These are phyloP conservation scores for Palythoa grandis DNA, from an alignment of 92 coral and sea anemone genomes.

Conservation along the genomic window DNA sequence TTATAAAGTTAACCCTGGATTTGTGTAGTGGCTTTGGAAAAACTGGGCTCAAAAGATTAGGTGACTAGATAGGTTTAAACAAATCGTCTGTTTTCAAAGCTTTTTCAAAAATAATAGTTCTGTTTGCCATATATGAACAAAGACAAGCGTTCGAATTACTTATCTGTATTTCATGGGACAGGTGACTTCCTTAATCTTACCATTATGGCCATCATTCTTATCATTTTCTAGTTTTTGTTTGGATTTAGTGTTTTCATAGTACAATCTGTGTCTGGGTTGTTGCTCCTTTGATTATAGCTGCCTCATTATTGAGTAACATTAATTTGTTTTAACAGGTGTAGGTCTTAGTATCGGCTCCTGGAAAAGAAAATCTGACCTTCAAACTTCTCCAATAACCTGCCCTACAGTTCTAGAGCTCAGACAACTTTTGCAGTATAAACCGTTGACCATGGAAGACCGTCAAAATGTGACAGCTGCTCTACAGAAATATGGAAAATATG, in stretches of 20 bases:
- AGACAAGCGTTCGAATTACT: no score
- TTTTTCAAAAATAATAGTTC: no score
- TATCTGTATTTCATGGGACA: no score
- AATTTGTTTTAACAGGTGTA: slow-evolving; percentile 50
- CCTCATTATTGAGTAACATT: neutral
- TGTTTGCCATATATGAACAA: no score
- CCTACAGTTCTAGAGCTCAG: slow-evolving; percentile 86
- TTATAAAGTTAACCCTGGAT: no score
- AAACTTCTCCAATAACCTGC: slow-evolving; percentile 74
- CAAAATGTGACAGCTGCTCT: slow-evolving; percentile 71
- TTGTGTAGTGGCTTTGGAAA: no score
- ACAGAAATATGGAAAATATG: slow-evolving; percentile 80
- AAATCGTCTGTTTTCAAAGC: no score
- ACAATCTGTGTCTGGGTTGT: neutral
- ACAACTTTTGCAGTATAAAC: slow-evolving; percentile 85
- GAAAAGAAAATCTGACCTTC: slow-evolving; percentile 49
- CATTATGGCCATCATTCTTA: no score
- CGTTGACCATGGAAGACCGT: slow-evolving; percentile 79
- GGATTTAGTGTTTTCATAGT: no score
- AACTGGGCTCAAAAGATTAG: no score
- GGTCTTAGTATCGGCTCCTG: slow-evolving; percentile 83
- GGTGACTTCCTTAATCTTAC: neutral
- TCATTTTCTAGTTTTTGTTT: neutral
- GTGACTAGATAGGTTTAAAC: no score
- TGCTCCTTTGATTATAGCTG: neutral